A percentile compares a stretch with the other conserved stretches of the same genome.
Evolutionary conservation across 2,797 vertebrate genomes (phyloP).

Genomic region (Xiphophorus birchmanni): DNA sequence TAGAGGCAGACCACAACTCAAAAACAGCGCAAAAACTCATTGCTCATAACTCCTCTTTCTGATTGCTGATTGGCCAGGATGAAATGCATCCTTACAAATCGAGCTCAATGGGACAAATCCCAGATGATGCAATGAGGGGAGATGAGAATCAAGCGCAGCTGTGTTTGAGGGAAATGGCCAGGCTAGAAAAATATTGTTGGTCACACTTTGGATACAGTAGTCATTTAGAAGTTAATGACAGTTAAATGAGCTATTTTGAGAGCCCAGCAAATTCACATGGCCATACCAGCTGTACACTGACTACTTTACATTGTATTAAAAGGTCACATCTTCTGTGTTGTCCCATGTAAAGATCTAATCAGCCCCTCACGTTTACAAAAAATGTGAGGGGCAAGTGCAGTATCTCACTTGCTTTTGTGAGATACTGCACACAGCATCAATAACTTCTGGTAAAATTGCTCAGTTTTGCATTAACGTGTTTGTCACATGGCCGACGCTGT

Average conservation of each 20-base stretch:
- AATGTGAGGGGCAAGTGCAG: not conserved
- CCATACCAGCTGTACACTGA: not conserved
- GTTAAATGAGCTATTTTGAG: not conserved
- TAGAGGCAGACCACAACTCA: no score
- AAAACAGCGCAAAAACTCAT: no score
- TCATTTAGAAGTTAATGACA: not conserved
- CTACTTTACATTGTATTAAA: not conserved
- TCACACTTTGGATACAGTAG: not conserved
- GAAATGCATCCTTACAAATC: not conserved
- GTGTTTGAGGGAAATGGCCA: not conserved
- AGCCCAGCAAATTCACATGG: not conserved
- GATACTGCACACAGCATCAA: not conserved
- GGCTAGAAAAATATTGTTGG: no score
- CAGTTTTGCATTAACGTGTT: not conserved
- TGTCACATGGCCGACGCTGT: conserved; percentile 2
- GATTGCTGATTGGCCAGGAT: no score
- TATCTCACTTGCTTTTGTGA: not conserved
- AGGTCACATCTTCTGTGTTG: not conserved
- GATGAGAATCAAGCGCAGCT: no score
- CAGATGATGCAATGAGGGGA: no score
- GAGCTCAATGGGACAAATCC: not conserved
- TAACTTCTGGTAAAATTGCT: not conserved
- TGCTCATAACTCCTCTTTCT: no score
- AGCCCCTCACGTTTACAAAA: not conserved
- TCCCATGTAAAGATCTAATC: not conserved